Evolutionary conservation across 2,113 vertebrate genomes (phyloP), one percentile per base, ranked within the genome.

Genomic region (Pygoscelis adeliae): DNA sequence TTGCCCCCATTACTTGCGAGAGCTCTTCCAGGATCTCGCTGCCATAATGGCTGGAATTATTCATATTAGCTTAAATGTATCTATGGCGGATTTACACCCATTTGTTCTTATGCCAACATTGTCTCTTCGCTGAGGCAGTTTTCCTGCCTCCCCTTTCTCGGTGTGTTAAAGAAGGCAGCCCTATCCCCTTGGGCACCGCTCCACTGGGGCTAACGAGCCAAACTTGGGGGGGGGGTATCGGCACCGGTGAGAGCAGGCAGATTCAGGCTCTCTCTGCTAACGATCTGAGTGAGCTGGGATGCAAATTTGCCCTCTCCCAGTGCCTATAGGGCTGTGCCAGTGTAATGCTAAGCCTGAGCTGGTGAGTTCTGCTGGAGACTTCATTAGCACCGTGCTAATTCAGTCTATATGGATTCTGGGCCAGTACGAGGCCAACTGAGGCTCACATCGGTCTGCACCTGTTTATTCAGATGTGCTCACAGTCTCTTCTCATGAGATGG

Each of bases 381-480:
- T 97, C 93, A 95, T 93, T 95, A 95, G 34, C 66, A 61, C 40
- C 3, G 8, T 82, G 69, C 80, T 87, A 87, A 69, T 95, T 91
- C 69, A 52, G 53, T 49, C 66, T 56, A 2, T 40, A 21, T 32
- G 23, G 81, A 76, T 91, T 96, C 92, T 91, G 87, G 91, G 93
- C 87, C 58, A 25, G 58, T 65, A 46, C 0, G 8, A 83, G 58
- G 56, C 77, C 62, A 73, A 19, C 66, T n/a, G 90, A 91, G 93
- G 46, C 66, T 95, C 85, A 58, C 53, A 53, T 92, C 0, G 42
- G 12, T 93, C 58, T 93, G 82, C 92, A 96, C 82, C 95, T 97
- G 90, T 91, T 97, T 83, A 32, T 85, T 93, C 84, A 93, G 87
- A 97, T 93, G 85, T 65, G 69, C 58, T 89, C 74, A 72, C 78